Evolutionary conservation across 1,140 invertebrate genomes (phyloP), one percentile per base, ranked within the genome.

Genomic region (Trichonephila clavipes): DNA sequence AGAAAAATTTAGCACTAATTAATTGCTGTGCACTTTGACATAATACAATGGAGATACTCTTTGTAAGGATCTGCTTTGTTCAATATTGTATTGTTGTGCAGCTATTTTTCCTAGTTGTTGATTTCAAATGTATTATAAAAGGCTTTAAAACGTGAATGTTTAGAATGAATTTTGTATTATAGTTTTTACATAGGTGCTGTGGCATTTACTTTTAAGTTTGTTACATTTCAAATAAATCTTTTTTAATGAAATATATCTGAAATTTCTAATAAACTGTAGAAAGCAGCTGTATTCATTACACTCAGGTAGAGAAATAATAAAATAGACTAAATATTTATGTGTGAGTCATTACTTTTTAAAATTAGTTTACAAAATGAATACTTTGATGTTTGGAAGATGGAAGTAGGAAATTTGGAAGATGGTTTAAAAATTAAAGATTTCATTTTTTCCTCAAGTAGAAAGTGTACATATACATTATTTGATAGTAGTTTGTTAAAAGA

Each of bases 301-400:
- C 82, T 83, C 82, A 83, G 82, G 82, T 83, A 83, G 82, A 14
- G 58, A 83, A 77, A 77, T 77, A 77, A 83, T 83, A 83, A 83
- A 83, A 44, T 83, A 83, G 82, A 83, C 19, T 58, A 51, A 83
- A n/a, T 72, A 72, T 40, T 4, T 24, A 19, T 64, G 62, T 77
- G 34, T 77, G 14, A 2, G 14, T 77, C 5, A 72, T 66, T 69
- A 18, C 16, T 18, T 40, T 40, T 77, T 34, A 40, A 16, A n/a
- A 5, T 40, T 40, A 34, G 28, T 6, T 6, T 40, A 40, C 18
- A 77, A n/a, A 62, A 8, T 5, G 5, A 51, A 51, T 51, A 12
- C 10, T 10, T 51, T 51, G 51, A 7, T 51, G 0, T 5, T 51
- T 51, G 5, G 28, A 28, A 28, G 28, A 28, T 28, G 28, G 28